A percentile compares a stretch with the other conserved stretches of the same genome.
Evolutionary conservation across 2,113 vertebrate genomes (phyloP).

Genomic region (Daubentonia madagascariensis): DNA sequence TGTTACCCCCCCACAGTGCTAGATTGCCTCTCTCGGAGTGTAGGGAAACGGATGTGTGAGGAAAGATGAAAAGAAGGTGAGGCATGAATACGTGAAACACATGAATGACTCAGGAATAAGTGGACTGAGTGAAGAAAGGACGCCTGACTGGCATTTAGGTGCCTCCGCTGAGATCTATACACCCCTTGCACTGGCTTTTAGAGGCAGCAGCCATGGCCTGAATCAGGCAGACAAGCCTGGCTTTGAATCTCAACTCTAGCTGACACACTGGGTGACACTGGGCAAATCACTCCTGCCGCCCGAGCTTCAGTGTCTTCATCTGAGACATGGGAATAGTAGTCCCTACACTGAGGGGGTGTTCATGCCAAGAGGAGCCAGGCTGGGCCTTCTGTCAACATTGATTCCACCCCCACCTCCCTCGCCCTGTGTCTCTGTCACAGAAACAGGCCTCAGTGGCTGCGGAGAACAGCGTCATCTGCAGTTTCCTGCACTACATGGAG

Average conservation of each 20-base stretch:
- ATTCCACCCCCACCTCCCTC: not conserved
- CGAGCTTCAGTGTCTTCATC: not conserved
- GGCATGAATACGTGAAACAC: not conserved
- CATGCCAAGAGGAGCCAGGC: not conserved
- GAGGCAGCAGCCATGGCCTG: not conserved
- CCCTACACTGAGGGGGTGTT: not conserved
- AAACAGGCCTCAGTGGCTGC: conserved; percentile 93
- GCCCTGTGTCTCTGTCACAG: conserved; percentile 74
- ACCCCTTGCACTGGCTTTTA: not conserved
- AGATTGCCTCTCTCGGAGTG: not conserved
- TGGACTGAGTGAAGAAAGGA: not conserved
- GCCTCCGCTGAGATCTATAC: not conserved
- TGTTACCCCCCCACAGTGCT: not conserved
- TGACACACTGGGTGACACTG: not conserved
- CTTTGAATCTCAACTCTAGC: not conserved
- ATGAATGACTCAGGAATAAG: conserved; percentile 25
- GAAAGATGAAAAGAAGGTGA: not conserved
- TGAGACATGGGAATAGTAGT: not conserved
- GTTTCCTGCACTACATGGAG: conserved; percentile 94
- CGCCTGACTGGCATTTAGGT: not conserved
- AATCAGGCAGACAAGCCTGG: not conserved
- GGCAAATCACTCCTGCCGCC: not conserved
- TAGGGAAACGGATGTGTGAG: not conserved
- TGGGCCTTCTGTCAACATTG: not conserved
- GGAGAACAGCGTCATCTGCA: conserved; percentile 94